phyloP scores from a whole-genome alignment of 1,140 invertebrate genomes.

The Cepaea nemoralis region DNA sequence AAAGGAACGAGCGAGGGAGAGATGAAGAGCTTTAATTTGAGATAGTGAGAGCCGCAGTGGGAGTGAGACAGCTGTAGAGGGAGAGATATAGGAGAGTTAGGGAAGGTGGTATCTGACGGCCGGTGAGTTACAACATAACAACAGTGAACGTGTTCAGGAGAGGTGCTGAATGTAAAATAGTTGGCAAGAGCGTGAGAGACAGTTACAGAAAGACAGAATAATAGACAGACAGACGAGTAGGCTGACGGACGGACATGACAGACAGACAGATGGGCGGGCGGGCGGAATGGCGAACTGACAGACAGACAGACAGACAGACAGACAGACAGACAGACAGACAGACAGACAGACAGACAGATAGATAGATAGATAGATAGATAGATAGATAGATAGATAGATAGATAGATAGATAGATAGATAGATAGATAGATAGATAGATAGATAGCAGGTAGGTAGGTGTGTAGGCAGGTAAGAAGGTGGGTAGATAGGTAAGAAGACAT shows the following conservation, averaged over 20 bases:
- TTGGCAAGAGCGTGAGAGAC: too few species aligned
- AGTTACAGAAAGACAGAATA: background rate
- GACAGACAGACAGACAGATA: background rate
- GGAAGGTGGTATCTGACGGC: too few species aligned
- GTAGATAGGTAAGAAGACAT: background rate
- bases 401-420: constrained; percentile 12
- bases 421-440: constrained; percentile 1
- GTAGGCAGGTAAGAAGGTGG: background rate
- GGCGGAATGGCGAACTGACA: background rate
- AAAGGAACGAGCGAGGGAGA: too few species aligned
- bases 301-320: background rate
- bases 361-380: constrained; percentile 1
- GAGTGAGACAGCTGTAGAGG: too few species aligned
- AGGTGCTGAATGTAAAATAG: too few species aligned
- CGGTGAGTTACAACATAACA: too few species aligned
- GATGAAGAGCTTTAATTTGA: too few species aligned
- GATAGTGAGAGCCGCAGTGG: too few species aligned
- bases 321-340: background rate
- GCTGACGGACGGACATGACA: too few species aligned
- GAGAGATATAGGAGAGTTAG: too few species aligned
- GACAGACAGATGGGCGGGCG: background rate
- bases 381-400: background rate
- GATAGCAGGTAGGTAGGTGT: background rate
- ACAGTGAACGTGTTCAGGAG: too few species aligned
- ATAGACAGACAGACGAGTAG: too few species aligned